Percentiles rank a stretch among this genome's conserved stretches.
Conservation (phyloP, 1,140 invertebrate genomes). For the Schlechtendalia chinensis region DNA sequence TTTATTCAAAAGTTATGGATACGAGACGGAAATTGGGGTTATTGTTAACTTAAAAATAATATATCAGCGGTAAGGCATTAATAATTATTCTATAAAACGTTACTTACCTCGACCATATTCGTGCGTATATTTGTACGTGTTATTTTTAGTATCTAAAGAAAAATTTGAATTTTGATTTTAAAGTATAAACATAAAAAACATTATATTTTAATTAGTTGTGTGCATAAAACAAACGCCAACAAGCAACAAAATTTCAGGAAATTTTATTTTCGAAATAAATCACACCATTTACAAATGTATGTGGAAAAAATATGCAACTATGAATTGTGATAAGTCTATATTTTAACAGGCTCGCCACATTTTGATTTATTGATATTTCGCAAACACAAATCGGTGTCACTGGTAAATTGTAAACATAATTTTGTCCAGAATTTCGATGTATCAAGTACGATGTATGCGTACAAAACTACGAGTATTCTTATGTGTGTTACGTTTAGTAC, state of each 20-base stretch:
- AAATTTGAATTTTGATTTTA: neutral
- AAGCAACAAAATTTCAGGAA: neutral
- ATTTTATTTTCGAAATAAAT: neutral
- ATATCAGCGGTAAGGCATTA: too few relatives aligned
- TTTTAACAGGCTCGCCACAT: neutral
- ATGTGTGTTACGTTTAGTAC: too few relatives aligned
- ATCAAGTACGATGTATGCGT: too few relatives aligned
- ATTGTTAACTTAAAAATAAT: too few relatives aligned
- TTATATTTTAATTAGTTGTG: neutral
- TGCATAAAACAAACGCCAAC: neutral
- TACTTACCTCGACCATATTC: constrained; percentile 29
- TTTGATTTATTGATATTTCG: neutral
- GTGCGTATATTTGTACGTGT: neutral
- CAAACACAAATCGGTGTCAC: neutral
- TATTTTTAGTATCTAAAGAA: neutral
- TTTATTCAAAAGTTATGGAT: too few relatives aligned
- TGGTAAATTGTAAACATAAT: constrained; percentile 7
- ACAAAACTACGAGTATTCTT: too few relatives aligned
- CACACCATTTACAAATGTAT: neutral
- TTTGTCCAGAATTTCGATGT: too few relatives aligned
- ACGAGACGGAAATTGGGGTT: neutral
- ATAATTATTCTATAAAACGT: too few relatives aligned
- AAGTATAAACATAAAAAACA: neutral
- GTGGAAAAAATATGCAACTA: neutral
- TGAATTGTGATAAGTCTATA: neutral